Base-by-base conservation (phyloP, 2,797 vertebrate species). In the Chelidonichthys spinosus region DNA sequence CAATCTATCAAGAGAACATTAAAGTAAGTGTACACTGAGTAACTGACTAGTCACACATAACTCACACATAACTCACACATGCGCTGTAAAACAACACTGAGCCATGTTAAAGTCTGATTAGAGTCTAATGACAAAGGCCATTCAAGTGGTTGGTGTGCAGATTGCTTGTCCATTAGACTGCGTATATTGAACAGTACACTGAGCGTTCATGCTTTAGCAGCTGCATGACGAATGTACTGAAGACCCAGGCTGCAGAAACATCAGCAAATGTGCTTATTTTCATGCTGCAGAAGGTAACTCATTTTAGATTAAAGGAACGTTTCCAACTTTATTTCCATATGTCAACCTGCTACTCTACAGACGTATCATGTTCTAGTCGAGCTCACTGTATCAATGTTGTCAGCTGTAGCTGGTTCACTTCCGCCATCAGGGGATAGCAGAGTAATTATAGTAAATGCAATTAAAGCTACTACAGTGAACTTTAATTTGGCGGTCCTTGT, bases 1-100 rank as follows among this genome's bases (percentile, higher is more conserved):
- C 80, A 68, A 87, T 89, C 89, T 86, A 90, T 92, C 87, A 92
- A 85, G 85, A 90, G 84, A 63, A 88, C 80, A 87, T 92, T 83
- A 87, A 89, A 86, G 84, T 83, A 69, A 89, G 72, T 74, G 81
- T 79, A 69, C 79, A 68, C 79, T 90, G 87, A 91, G 81, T 84
- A 90, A 85, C 63, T 63, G 76, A 75, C 74, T 46, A 66, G 83
- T 84, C 84, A 62, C 86, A 83, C 72, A 76, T 86, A 88, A 53
- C 74, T 25, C 25, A 25, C 25, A 25, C 25, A 25, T 25, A 25
- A 83, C 74, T 89, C 85, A 89, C 81, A 84, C 80, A 50, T 70
- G 68, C 52, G 1, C 84, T 76, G 82, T 85, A 80, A 88, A 91
- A 86, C 85, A 91, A 89, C 86, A 88, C 69, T 56, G 82, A 87